These are phyloP conservation scores for Nycteola revayana DNA, from an alignment of 2,888 invertebrate genomes.

Conservation along the genomic window DNA sequence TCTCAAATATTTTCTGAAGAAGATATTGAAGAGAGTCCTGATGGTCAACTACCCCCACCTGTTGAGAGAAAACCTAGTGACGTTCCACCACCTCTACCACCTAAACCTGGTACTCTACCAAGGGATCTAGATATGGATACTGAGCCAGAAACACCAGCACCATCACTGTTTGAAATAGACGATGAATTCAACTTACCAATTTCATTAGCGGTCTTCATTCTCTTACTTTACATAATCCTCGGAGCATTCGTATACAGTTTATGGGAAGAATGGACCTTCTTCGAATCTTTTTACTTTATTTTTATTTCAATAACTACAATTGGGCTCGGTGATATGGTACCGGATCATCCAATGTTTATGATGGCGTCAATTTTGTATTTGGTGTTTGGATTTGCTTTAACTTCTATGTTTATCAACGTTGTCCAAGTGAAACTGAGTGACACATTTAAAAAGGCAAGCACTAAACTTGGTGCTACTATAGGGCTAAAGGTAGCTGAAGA, in stretches of 20 bases:
- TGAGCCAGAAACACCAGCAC: slow-evolving; percentile 89
- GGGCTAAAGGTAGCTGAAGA: slow-evolving; percentile 88
- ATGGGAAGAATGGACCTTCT: slow-evolving; percentile 94
- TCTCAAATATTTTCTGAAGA: slow-evolving; percentile 84
- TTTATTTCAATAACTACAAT: slow-evolving; percentile 98
- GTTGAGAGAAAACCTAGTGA: slow-evolving; percentile 61
- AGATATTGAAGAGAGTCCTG: slow-evolving; percentile 50
- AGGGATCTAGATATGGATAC: slow-evolving; percentile 65
- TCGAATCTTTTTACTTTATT: slow-evolving; percentile 97
- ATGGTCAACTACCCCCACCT: slow-evolving; percentile 41
- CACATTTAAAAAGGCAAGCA: slow-evolving; percentile 92
- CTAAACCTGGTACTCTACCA: slow-evolving; percentile 55
- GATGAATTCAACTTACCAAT: slow-evolving; percentile 98
- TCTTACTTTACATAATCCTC: slow-evolving; percentile 92
- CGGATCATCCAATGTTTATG: slow-evolving; percentile 93
- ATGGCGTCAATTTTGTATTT: slow-evolving; percentile 96
- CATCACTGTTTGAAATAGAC: slow-evolving; percentile 90
- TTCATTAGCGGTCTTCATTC: slow-evolving; percentile 91
- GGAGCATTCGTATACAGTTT: slow-evolving; percentile 91
- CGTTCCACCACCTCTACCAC: slow-evolving; percentile 68
- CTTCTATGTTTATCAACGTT: slow-evolving; percentile 98
- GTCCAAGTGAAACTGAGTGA: slow-evolving; percentile 92
- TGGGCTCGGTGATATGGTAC: slow-evolving; percentile 97
- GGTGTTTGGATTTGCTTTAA: slow-evolving; percentile 96
- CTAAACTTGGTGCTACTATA: slow-evolving; percentile 92